A percentile compares a stretch with the other conserved stretches of the same genome.
These are phyloP conservation scores for Chaetogeoica ovagalla DNA, from an alignment of 2,888 invertebrate species.

Conservation along the genomic window DNA sequence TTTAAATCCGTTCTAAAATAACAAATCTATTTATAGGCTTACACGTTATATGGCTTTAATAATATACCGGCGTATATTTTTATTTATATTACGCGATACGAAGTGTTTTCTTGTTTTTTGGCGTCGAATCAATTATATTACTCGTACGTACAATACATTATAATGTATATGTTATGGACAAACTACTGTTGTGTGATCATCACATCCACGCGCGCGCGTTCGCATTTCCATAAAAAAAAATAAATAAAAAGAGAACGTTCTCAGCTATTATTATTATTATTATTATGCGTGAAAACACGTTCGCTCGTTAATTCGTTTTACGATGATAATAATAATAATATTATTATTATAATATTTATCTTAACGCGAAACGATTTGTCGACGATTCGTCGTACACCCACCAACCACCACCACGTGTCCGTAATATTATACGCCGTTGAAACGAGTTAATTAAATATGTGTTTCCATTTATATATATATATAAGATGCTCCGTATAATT, in stretches of 20 bases:
- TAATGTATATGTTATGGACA: background rate
- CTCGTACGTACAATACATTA: background rate
- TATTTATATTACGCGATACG: background rate
- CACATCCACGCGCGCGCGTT: background rate
- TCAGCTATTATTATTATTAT: background rate
- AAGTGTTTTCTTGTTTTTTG: constrained; percentile 4
- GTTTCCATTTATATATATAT: background rate
- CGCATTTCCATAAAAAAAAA: constrained; percentile 5
- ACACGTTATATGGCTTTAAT: no score
- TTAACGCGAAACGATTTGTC: constrained; percentile 31
- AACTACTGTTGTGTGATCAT: constrained; percentile 32
- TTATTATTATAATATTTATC: background rate
- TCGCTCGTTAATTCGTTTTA: constrained; percentile 34
- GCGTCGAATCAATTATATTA: constrained; percentile 25
- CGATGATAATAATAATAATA: constrained; percentile 34
- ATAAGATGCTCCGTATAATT: constrained; percentile 6
- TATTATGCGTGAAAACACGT: constrained; percentile 19
- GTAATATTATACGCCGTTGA: background rate
- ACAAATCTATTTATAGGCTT: no score
- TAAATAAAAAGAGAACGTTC: no score
- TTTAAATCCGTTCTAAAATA: no score
- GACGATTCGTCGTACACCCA: constrained; percentile 2
- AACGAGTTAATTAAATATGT: constrained; percentile 46
- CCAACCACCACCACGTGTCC: background rate
- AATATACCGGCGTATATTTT: no score